These are phyloP conservation scores for Lithophane ornitopus DNA, from an alignment of 2,888 invertebrate genomes.

Conservation along the genomic window DNA sequence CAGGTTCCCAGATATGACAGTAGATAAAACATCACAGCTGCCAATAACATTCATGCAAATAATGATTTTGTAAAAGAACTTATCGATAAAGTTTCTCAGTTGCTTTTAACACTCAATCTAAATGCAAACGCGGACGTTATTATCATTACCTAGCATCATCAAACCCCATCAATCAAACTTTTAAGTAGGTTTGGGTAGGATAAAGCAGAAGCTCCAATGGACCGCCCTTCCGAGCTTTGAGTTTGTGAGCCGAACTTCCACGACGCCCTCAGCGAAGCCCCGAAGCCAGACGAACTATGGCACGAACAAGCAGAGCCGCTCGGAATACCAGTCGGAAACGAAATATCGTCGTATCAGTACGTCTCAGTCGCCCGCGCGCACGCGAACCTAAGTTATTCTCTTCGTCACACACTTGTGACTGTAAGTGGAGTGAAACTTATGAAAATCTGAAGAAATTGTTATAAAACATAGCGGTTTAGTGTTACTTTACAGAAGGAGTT, in stretches of 20 bases:
- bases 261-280: conserved; percentile 55
- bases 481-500: conserved; percentile 55
- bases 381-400: conserved; percentile 81
- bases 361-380: conserved; percentile 72
- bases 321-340: conserved; percentile 73
- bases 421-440: conserved; percentile 85
- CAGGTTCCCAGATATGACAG: not conserved
- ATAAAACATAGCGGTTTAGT: conserved; percentile 60
- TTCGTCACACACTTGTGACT: conserved; percentile 85
- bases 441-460: conserved; percentile 69
- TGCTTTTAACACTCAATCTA: conserved; percentile 37
- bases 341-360: conserved; percentile 76
- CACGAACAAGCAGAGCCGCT: conserved; percentile 56
- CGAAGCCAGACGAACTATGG: conserved; percentile 54
- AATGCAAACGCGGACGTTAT: conserved; percentile 43
- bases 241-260: conserved; percentile 57
- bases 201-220: conserved; percentile 69
- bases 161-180: conserved; percentile 68
- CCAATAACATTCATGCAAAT: not conserved
- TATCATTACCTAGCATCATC: conserved; percentile 49
- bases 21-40: not conserved
- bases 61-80: conserved; percentile 1
- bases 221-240: conserved; percentile 63
- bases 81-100: conserved; percentile 3
- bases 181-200: conserved; percentile 61